Evolutionary conservation across 2,888 invertebrate species (phyloP).

Genomic region (Apotomis turbidana): DNA sequence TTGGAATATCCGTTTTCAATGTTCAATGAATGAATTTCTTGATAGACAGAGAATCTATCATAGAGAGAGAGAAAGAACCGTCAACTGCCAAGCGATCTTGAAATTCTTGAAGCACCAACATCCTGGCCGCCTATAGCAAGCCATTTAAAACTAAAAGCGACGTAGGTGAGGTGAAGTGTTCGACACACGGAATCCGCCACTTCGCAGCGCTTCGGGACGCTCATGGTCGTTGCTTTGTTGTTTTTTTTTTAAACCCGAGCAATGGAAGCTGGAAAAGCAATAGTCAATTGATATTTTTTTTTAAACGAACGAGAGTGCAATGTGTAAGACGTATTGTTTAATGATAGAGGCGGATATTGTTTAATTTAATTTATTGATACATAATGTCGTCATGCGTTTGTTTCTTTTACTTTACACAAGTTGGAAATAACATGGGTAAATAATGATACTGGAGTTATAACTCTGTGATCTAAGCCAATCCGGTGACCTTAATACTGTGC

Average conservation of each 20-base stretch:
- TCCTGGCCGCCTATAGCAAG: slow-evolving; percentile 29
- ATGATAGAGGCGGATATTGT: no score
- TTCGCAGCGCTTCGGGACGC: slow-evolving; percentile 35
- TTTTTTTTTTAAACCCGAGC: slow-evolving; percentile 18
- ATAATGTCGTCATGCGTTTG: no score
- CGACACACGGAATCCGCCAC: slow-evolving; percentile 41
- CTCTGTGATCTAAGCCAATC: no score
- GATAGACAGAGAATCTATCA: no score
- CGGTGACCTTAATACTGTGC: no score
- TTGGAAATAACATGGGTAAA: no score
- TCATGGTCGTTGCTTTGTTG: slow-evolving; percentile 12
- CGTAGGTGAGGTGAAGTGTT: slow-evolving; percentile 34
- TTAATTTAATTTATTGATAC: no score
- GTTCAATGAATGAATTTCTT: no score
- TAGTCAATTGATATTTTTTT: slow-evolving; percentile 17
- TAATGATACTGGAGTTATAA: no score
- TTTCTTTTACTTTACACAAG: no score
- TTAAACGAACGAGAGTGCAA: neutral
- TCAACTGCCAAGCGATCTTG: slow-evolving; percentile 7
- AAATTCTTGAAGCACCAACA: slow-evolving; percentile 34
- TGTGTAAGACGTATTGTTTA: neutral
- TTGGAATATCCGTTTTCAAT: no score
- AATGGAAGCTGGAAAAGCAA: slow-evolving; percentile 8
- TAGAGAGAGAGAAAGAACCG: neutral
- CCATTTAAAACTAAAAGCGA: slow-evolving; percentile 42